Evolutionary conservation across 2,888 invertebrate genomes (phyloP).

Genomic region (Crematogaster levior): DNA sequence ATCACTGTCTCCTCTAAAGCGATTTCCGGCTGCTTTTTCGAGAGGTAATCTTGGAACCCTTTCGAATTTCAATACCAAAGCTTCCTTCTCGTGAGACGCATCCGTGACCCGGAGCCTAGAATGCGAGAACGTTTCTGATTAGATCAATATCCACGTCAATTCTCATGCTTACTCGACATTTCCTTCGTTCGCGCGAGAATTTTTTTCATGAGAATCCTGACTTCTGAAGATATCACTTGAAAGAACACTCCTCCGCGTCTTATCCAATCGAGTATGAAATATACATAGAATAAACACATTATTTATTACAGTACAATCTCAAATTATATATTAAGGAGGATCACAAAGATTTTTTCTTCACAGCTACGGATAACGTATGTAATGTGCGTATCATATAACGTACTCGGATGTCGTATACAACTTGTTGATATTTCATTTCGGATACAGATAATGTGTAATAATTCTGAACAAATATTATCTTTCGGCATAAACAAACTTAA

Average conservation of each 20-base stretch:
- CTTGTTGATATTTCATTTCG: not conserved
- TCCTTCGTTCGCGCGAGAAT: not conserved
- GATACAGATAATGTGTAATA: not conserved
- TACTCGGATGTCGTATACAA: not conserved
- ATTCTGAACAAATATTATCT: not conserved
- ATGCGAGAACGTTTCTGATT: constrained; percentile 25
- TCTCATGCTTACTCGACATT: constrained; percentile 20
- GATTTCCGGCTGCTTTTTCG: constrained; percentile 30
- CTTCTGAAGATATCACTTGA: not conserved
- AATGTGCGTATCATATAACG: not conserved
- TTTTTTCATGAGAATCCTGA: not conserved
- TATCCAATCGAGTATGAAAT: constrained; percentile 3
- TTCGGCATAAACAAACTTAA: constrained; percentile 24
- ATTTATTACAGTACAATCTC: not conserved
- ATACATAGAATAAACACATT: not conserved
- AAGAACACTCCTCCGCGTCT: not conserved
- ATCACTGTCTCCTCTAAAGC: constrained; percentile 34
- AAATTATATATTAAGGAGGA: not conserved
- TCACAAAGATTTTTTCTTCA: not conserved
- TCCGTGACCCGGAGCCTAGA: not conserved
- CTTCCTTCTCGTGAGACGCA: not conserved
- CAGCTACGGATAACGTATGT: not conserved
- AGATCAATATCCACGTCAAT: constrained; percentile 44
- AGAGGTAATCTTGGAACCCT: constrained; percentile 35
- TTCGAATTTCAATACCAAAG: constrained; percentile 55